Base-by-base conservation (phyloP, 2,797 vertebrate genomes). In the Epinephelus awoara region DNA sequence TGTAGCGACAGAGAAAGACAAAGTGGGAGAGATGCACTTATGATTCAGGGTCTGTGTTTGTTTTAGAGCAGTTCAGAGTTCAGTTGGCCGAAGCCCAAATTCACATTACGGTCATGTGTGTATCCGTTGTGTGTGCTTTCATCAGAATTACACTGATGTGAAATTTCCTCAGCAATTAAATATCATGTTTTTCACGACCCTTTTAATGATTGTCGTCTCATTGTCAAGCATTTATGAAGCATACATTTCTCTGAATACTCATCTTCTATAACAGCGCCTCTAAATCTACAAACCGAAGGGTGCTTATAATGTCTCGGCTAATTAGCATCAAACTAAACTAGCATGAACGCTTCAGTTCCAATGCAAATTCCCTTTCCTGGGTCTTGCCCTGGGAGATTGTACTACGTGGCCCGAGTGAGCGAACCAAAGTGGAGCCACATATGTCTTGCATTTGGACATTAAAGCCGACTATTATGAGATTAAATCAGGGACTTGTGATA, bases 401-500 rank as follows among this genome's bases (percentile, higher is more conserved):
- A 69, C 84, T 88, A 85, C 83, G 67, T 85, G 90, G 84, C 84
- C 83, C 21, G 70, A 83, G 83, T 78, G 87, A 92, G 88, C 72
- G 23, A 89, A 91, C 84, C 86, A 88, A 89, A 89, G 82, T 74
- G 42, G 88, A 87, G 87, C 83, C 90, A 93, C 95, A 96, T 85
- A 91, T 95, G 95, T 93, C 92, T 95, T 94, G 87, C 85, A 93
- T 95, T 94, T 94, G 86, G 92, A 94, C 93, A 93, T 93, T 93
- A 95, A 95, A 95, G 93, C 87, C 68, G 80, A 89, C 92, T 93
- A 91, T 95, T 93, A 94, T 88, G 82, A 94, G 94, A 95, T 96
- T 94, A 94, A 93, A 95, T 95, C 94, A 86, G 87, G 88, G 89
- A 93, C 92, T 95, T 94, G 92, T 91, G 93, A 95, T 94, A 94